Conservation (phyloP, 2,797 vertebrate species). For the Myotis vivesi region DNA sequence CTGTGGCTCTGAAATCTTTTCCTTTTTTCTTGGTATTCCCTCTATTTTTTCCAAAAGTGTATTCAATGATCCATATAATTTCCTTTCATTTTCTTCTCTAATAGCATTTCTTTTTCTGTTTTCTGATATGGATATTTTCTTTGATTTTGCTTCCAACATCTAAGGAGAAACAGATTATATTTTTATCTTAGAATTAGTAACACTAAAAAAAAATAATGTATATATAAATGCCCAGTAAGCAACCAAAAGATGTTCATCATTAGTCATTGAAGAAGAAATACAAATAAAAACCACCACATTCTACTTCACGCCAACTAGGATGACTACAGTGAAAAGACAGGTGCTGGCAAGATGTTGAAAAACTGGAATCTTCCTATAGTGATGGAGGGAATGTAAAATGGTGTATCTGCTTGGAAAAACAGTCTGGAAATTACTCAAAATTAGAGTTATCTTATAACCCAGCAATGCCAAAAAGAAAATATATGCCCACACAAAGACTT, state of each 20-base stretch:
- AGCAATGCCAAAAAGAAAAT: conserved; percentile 10
- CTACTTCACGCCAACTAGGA: neutral
- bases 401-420: neutral
- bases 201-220: conserved; percentile 28
- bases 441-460: neutral
- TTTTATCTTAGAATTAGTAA: conserved; percentile 25
- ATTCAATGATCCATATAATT: conserved; percentile 18
- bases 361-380: neutral
- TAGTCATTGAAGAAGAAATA: neutral
- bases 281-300: neutral
- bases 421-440: neutral
- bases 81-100: conserved; percentile 61
- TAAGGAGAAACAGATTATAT: conserved; percentile 43
- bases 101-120: conserved; percentile 60
- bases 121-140: conserved; percentile 49
- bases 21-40: conserved; percentile 56
- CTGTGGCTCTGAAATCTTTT: conserved; percentile 49
- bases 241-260: neutral
- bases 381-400: neutral
- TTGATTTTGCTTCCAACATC: conserved; percentile 66
- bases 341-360: neutral
- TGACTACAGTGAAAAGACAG: neutral
- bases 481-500: neutral
- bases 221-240: neutral
- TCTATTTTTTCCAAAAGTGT: conserved; percentile 50